Conservation (phyloP, 2,113 vertebrate genomes). For the Gorsachius goisagi region DNA sequence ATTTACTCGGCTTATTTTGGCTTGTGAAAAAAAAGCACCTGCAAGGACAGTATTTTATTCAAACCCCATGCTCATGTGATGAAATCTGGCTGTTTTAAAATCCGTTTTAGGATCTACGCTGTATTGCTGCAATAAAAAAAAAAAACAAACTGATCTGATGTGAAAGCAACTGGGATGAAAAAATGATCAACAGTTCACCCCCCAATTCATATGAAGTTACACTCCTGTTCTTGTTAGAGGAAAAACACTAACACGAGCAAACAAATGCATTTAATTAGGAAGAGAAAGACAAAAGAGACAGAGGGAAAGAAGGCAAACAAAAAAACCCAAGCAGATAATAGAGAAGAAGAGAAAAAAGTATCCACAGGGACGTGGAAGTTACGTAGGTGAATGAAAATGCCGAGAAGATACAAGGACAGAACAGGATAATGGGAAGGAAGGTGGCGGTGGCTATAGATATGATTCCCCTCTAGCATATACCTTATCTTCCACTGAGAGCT, state of each 20-base stretch:
- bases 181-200: background rate
- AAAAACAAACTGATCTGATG: background rate
- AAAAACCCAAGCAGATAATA: background rate
- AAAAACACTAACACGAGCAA: background rate
- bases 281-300: background rate
- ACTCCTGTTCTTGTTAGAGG: background rate
- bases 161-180: background rate
- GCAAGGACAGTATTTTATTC: background rate
- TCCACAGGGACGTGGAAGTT: background rate
- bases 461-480: background rate
- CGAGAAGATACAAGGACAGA: background rate
- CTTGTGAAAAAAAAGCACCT: background rate
- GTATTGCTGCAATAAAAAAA: background rate
- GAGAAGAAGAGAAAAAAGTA: background rate
- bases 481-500: background rate
- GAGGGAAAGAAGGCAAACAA: background rate
- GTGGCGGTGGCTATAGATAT: fast-evolving
- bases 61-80: background rate
- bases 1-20: background rate
- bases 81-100: background rate
- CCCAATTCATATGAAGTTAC: background rate
- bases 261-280: background rate
- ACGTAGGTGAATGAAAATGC: background rate
- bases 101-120: background rate
- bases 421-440: background rate